Base-by-base conservation (phyloP, 2,113 vertebrate genomes). In the Pardalotus punctatus region DNA sequence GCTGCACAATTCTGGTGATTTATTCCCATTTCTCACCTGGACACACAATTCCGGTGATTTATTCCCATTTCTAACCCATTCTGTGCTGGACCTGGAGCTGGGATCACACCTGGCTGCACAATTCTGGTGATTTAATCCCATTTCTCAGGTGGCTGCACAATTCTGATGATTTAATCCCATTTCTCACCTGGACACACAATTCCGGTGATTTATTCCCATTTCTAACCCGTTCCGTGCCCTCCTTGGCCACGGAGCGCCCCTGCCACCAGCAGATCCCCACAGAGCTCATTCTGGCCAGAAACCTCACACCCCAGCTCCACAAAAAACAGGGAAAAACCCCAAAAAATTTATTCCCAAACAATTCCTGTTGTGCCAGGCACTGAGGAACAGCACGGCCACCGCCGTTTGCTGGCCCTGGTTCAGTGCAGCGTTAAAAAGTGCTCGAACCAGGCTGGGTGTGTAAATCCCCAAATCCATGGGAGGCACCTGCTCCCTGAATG, bases 181-280 rank as follows among this genome's bases (percentile, higher is more conserved):
- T 11, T 90, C 69, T 48, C n/a, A 66, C 53, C 60, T 53, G 65
- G n/a, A 38, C 40, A 24, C 42, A 17, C 0, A 1, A 23, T 57
- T 67, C 23, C 0, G 0, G 22, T 42, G 61, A 36, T 70, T 74
- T 25, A 8, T 29, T 61, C 54, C 24, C 7, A 9, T 35, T 81
- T 38, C 42, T 57, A 27, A 12, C 18, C 7, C 19, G 7, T 11
- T 90, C 69, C 45, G 25, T 62, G 70, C 42, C 22, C 7, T 0
- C 19, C n/a, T 57, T 25, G 53, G 36, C 48, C 4, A 4, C 15
- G 0, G 0, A 3, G 0, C 14, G 28, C 53, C 58, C 48, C 67
- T 29, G 40, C n/a, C 33, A 43, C 42, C 38, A 47, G 58, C 50
- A 51, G 38, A 21, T 10, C 35, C 31, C 35, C 5, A 0, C 33